Conservation (phyloP, 2,113 vertebrate species). For the Amblyornis subalaris region DNA sequence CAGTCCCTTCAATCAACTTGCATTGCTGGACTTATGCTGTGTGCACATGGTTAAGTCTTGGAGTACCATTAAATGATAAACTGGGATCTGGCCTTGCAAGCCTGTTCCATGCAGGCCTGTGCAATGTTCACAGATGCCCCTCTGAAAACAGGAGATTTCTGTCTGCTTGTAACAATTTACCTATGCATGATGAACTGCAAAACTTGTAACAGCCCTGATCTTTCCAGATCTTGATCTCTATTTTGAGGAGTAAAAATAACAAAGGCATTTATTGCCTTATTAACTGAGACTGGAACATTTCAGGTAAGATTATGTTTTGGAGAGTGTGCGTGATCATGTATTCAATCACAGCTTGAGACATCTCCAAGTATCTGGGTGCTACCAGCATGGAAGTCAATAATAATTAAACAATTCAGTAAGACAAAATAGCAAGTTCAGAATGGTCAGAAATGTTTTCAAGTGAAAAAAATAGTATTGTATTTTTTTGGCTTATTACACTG, state of each 20-base stretch:
- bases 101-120: background rate
- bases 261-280: background rate
- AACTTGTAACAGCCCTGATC: background rate
- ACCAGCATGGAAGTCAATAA: background rate
- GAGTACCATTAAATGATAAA: background rate
- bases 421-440: background rate
- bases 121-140: background rate
- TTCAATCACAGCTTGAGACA: background rate
- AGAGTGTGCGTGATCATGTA: background rate
- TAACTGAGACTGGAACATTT: background rate
- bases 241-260: background rate
- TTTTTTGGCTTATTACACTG: background rate
- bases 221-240: background rate
- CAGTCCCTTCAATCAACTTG: background rate
- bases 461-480: accelerated
- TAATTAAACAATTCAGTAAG: background rate
- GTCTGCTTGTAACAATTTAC: background rate
- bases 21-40: background rate
- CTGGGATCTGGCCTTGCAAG: background rate
- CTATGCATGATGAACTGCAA: background rate
- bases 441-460: background rate
- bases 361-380: background rate
- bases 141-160: background rate
- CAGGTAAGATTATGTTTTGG: background rate
- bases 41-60: background rate